phyloP scores from a whole-genome alignment of 2,113 vertebrate genomes.

The Dromas ardeola region DNA sequence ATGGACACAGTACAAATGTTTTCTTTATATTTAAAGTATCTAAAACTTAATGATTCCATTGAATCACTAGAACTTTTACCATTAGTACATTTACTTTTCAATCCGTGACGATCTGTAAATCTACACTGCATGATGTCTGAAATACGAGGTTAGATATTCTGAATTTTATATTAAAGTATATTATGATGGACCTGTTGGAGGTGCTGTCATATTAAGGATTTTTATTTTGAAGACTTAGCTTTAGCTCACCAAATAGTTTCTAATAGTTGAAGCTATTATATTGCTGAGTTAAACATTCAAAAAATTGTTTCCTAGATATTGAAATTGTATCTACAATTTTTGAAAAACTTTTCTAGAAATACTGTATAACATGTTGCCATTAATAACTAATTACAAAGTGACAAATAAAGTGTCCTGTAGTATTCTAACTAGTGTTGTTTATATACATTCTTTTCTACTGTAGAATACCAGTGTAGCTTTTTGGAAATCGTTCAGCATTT shows the following conservation, averaged over 20 bases:
- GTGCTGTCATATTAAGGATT: not conserved
- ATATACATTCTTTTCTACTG: not conserved
- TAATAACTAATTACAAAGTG: not conserved
- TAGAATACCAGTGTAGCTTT: not conserved
- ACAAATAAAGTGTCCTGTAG: constrained; percentile 28
- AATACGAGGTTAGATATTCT: not conserved
- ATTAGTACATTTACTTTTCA: not conserved
- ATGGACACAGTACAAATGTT: not conserved
- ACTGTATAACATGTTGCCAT: not conserved
- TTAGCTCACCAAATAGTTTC: not conserved
- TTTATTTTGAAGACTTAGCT: not conserved
- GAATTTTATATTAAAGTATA: not conserved
- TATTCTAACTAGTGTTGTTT: not conserved
- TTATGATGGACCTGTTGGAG: not conserved
- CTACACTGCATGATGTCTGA: not conserved
- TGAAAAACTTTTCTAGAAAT: constrained; percentile 20
- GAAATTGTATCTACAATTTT: not conserved
- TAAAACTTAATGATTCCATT: constrained; percentile 22
- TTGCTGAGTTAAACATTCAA: not conserved
- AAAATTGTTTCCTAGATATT: not conserved
- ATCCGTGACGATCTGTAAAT: not conserved
- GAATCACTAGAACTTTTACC: constrained; percentile 14
- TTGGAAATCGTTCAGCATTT: not conserved
- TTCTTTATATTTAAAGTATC: constrained; percentile 49
- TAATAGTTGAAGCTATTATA: not conserved